Percentiles rank a stretch among this genome's conserved stretches.
Evolutionary conservation across 1,140 invertebrate species (phyloP).

Genomic region (Drosophila orena): DNA sequence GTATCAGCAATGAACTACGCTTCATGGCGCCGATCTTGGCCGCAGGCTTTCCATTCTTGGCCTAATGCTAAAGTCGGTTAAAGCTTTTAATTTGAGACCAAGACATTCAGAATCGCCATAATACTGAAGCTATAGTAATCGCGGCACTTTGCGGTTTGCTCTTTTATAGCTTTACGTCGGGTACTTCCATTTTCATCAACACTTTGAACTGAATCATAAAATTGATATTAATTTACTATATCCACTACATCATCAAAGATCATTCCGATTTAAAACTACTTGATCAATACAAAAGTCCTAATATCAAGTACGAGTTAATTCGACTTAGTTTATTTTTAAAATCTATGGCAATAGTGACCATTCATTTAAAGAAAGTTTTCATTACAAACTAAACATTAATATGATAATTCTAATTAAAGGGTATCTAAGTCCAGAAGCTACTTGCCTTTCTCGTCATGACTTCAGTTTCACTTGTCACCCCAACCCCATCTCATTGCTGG

Average conservation of each 20-base stretch:
- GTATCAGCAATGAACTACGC: constrained; percentile 25
- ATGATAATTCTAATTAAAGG: not conserved
- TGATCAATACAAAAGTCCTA: too few relatives aligned
- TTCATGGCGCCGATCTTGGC: constrained; percentile 66
- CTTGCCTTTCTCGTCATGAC: constrained; percentile 9
- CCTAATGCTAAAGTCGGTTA: constrained; percentile 63
- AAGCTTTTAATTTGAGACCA: constrained; percentile 24
- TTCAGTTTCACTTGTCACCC: constrained; percentile 18
- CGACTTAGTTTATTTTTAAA: too few relatives aligned
- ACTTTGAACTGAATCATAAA: not conserved
- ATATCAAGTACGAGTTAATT: too few relatives aligned
- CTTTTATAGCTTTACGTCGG: not conserved
- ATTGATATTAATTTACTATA: too few relatives aligned
- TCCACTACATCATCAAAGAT: too few relatives aligned
- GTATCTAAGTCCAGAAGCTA: not conserved
- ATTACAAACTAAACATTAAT: not conserved
- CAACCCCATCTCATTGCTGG: not conserved
- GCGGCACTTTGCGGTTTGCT: not conserved
- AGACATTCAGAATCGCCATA: constrained; percentile 35
- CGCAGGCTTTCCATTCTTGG: constrained; percentile 44
- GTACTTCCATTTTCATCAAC: not conserved
- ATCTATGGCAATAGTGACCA: too few relatives aligned
- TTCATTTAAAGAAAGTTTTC: too few relatives aligned
- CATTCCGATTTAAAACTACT: too few relatives aligned
- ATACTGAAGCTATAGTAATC: constrained; percentile 15